phyloP scores from a whole-genome alignment of 1,140 invertebrate genomes.

The Cheumatopsyche charites region DNA sequence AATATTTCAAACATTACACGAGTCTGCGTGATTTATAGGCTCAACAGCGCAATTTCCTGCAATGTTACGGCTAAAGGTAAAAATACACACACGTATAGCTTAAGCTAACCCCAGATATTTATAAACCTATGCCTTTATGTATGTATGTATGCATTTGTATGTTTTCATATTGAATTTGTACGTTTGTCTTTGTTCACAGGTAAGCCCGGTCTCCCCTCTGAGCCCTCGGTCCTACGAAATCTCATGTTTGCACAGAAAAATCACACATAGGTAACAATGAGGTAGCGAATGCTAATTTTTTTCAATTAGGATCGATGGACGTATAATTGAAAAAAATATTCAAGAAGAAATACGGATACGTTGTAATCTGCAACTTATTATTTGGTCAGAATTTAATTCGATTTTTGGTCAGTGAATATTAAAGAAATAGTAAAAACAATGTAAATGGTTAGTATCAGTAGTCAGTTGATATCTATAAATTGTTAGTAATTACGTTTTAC shows the following conservation, averaged over 20 bases:
- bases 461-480: too few relatives aligned
- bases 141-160: background rate
- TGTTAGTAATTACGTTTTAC: too few relatives aligned
- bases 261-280: background rate
- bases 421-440: too few relatives aligned
- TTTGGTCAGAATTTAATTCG: too few relatives aligned
- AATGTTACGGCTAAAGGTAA: constrained; percentile 42
- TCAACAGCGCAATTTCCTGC: constrained; percentile 49
- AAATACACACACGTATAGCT: constrained; percentile 22
- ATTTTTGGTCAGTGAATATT: too few relatives aligned
- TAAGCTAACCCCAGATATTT: background rate
- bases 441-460: too few relatives aligned
- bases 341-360: too few relatives aligned
- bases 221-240: background rate
- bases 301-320: too few relatives aligned
- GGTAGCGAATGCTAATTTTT: background rate
- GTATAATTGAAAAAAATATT: too few relatives aligned
- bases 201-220: constrained; percentile 26
- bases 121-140: too few relatives aligned
- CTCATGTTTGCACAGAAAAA: background rate
- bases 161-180: constrained; percentile 30
- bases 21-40: constrained; percentile 46
- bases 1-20: constrained; percentile 50
- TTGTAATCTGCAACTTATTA: too few relatives aligned
- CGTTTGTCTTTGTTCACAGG: constrained; percentile 34